Percentiles rank a stretch among this genome's conserved stretches.
These are phyloP conservation scores for Chromoteleia sp. DNA, from an alignment of 2,888 invertebrate species.

Conservation along the genomic window DNA sequence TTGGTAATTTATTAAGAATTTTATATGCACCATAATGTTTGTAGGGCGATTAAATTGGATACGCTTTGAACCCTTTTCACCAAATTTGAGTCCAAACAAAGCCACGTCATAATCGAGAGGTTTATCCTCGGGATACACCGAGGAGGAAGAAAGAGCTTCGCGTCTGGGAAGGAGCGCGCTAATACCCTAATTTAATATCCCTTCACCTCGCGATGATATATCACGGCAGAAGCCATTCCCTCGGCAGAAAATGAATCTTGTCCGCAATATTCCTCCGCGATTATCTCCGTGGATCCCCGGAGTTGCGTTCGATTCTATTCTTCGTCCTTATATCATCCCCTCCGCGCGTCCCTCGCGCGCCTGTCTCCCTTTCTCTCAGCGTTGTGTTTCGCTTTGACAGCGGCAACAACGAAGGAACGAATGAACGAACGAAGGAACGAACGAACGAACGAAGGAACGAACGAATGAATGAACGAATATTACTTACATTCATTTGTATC, in stretches of 20 bases:
- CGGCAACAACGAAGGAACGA: slow-evolving; percentile 43
- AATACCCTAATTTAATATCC: slow-evolving; percentile 63
- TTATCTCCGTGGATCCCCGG: slow-evolving; percentile 54
- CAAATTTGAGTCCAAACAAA: too few relatives aligned
- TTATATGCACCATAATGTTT: too few relatives aligned
- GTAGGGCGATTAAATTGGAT: too few relatives aligned
- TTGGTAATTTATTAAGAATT: too few relatives aligned
- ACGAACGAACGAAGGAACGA: slow-evolving; percentile 30
- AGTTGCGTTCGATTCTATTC: slow-evolving; percentile 64
- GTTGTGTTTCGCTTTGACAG: slow-evolving; percentile 49
- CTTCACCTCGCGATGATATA: slow-evolving; percentile 42
- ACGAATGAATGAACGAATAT: slow-evolving; percentile 69
- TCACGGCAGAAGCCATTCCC: slow-evolving; percentile 38
- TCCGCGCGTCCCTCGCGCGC: not conserved
- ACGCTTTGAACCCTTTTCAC: too few relatives aligned
- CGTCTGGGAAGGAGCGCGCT: slow-evolving; percentile 44
- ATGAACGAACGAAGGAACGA: slow-evolving; percentile 34
- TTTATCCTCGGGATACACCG: too few relatives aligned
- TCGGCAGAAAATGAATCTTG: slow-evolving; percentile 57
- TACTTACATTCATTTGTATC: too few relatives aligned
- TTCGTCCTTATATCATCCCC: slow-evolving; percentile 55
- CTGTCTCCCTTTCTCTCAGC: slow-evolving; percentile 40
- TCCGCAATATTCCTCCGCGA: slow-evolving; percentile 51
- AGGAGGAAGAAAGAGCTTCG: slow-evolving; percentile 20
- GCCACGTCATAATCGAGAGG: too few relatives aligned